Percentiles rank a stretch among this genome's conserved stretches.
These are phyloP conservation scores for Drosophila barbarae DNA, from an alignment of 2,888 invertebrate genomes.

Conservation along the genomic window DNA sequence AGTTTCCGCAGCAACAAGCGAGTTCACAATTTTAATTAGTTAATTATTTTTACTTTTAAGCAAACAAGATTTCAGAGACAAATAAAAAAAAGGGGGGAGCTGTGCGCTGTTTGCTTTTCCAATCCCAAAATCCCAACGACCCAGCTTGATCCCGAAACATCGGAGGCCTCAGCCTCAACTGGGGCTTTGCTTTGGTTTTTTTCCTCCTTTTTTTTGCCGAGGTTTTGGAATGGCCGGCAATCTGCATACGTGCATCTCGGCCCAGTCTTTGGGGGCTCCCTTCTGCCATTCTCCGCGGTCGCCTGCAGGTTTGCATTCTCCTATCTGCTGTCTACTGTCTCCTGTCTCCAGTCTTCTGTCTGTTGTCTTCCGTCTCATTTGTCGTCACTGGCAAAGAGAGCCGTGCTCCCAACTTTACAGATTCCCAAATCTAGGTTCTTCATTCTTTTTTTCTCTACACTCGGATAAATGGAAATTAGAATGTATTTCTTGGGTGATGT, in stretches of 20 bases:
- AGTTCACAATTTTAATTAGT: conserved; percentile 76
- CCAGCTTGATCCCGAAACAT: conserved; percentile 42
- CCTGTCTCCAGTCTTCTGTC: conserved; percentile 15
- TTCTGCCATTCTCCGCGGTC: conserved; percentile 35
- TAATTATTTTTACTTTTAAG: conserved; percentile 76
- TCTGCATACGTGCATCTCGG: conserved; percentile 75
- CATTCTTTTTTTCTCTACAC: conserved; percentile 18
- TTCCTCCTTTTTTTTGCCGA: conserved; percentile 1
- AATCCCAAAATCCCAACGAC: conserved; percentile 37
- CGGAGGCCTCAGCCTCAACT: conserved; percentile 32
- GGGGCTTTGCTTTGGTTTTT: conserved; percentile 27
- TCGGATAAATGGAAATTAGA: neutral
- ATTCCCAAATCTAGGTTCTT: conserved; percentile 31
- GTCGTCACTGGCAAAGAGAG: conserved; percentile 33
- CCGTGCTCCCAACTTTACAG: conserved; percentile 27
- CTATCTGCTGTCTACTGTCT: conserved; percentile 38
- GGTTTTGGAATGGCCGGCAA: conserved; percentile 60
- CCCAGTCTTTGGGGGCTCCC: conserved; percentile 42
- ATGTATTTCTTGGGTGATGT: neutral
- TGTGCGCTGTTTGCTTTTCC: conserved; percentile 7
- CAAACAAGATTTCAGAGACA: conserved; percentile 74
- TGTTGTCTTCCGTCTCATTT: conserved; percentile 33
- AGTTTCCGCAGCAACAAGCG: conserved; percentile 44
- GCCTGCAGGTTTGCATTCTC: conserved; percentile 29
- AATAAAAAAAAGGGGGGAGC: conserved; percentile 51